phyloP scores from a whole-genome alignment of 1,140 invertebrate species.

The Amyelois transitella region DNA sequence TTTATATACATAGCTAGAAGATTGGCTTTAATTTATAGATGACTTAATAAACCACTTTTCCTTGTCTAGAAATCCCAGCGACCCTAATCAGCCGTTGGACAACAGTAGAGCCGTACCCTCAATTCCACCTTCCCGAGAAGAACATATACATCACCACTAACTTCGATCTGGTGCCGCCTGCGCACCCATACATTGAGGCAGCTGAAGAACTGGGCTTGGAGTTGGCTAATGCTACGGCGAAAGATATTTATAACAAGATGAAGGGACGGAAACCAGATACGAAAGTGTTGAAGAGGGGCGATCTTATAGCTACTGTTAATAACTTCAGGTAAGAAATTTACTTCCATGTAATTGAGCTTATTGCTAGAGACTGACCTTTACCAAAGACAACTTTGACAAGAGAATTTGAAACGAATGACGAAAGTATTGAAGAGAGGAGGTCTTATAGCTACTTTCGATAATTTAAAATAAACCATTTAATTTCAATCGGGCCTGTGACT shows the following conservation, averaged over 20 bases:
- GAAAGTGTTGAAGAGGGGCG: conserved; percentile 37
- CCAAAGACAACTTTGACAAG: conserved; percentile 48
- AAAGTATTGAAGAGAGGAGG: conserved; percentile 44
- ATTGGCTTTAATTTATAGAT: no score
- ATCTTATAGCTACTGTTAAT: conserved; percentile 58
- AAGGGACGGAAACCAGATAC: conserved; percentile 6
- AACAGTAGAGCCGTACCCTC: conserved; percentile 68
- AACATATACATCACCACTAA: conserved; percentile 90
- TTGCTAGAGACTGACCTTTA: no score
- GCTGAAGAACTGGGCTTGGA: conserved; percentile 43
- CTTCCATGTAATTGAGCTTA: not conserved
- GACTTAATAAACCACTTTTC: no score
- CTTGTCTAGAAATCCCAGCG: conserved; percentile 72
- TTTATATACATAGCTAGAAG: no score
- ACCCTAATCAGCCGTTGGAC: conserved; percentile 78
- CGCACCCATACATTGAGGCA: conserved; percentile 34
- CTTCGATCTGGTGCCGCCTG: conserved; percentile 79
- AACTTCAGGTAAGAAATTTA: conserved; percentile 43
- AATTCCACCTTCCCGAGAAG: conserved; percentile 82
- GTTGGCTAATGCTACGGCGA: conserved; percentile 28
- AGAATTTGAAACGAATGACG: conserved; percentile 4
- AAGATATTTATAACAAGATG: conserved; percentile 48
- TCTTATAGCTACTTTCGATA: conserved; percentile 55
- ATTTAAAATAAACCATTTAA: conserved; percentile 40
- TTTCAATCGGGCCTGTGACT: not conserved